Evolutionary conservation across 2,797 vertebrate genomes (phyloP).

Genomic region (Pseudocheirus occidentalis): DNA sequence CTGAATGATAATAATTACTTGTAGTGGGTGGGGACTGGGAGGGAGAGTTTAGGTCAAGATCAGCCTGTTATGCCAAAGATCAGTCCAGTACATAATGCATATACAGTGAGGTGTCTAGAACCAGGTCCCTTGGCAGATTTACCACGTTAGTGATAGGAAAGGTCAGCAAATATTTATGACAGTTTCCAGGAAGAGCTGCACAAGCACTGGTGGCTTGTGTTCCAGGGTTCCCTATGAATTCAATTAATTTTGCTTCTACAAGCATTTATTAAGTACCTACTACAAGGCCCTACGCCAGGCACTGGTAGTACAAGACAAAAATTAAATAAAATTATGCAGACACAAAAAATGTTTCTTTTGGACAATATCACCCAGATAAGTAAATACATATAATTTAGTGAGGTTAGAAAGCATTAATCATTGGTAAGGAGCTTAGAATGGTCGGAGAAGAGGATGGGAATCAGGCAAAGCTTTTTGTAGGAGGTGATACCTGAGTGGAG

Average conservation of each 20-base stretch:
- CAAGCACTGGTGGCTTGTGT: background rate
- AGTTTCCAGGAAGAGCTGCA: background rate
- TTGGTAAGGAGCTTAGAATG: background rate
- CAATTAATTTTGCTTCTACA: background rate
- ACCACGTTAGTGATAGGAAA: background rate
- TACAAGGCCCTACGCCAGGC: background rate
- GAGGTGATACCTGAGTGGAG: background rate
- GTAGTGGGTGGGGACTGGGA: background rate
- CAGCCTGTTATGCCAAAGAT: background rate
- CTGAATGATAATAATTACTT: background rate
- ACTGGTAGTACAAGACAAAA: background rate
- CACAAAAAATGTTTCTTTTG: background rate
- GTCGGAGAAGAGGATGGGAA: background rate
- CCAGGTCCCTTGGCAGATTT: background rate
- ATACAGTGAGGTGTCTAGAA: background rate
- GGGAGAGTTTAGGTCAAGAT: background rate
- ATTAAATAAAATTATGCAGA: background rate
- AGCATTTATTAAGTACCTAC: background rate
- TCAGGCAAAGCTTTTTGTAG: background rate
- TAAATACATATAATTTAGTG: background rate
- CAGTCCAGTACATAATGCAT: background rate
- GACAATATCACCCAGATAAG: background rate
- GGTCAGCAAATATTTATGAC: background rate
- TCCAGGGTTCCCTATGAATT: background rate
- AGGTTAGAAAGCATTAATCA: background rate